Evolutionary conservation across 2,888 invertebrate species (phyloP).

Genomic region (Xanthia icteritia): DNA sequence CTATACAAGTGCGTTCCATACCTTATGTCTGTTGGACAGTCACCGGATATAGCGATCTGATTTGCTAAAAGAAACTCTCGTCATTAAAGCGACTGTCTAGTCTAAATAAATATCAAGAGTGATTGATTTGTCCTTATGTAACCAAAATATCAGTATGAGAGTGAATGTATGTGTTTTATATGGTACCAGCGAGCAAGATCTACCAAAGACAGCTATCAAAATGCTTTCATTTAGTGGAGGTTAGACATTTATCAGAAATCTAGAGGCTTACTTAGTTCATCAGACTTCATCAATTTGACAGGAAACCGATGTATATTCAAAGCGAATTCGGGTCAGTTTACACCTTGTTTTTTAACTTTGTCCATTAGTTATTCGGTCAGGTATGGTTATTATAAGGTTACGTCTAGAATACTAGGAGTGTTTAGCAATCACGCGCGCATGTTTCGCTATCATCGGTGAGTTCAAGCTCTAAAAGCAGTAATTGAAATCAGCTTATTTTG

Average conservation of each 20-base stretch:
- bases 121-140: background rate
- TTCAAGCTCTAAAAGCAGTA: background rate
- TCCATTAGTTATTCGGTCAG: background rate
- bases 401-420: background rate
- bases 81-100: background rate
- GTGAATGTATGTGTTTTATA: background rate
- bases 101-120: slow-evolving; percentile 1
- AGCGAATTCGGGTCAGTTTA: background rate
- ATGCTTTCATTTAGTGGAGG: background rate
- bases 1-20: slow-evolving; percentile 23
- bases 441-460: background rate
- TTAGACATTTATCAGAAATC: background rate
- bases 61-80: background rate
- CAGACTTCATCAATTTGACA: background rate
- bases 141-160: background rate
- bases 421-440: no score
- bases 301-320: background rate
- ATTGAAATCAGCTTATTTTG: background rate
- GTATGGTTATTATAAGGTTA: background rate
- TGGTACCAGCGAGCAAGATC: background rate
- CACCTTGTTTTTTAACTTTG: background rate
- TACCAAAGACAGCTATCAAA: background rate
- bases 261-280: background rate
- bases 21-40: background rate
- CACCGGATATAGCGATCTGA: background rate